These are phyloP conservation scores for Sternarchorhynchus goeldii DNA, from an alignment of 2,797 vertebrate genomes.

Conservation along the genomic window DNA sequence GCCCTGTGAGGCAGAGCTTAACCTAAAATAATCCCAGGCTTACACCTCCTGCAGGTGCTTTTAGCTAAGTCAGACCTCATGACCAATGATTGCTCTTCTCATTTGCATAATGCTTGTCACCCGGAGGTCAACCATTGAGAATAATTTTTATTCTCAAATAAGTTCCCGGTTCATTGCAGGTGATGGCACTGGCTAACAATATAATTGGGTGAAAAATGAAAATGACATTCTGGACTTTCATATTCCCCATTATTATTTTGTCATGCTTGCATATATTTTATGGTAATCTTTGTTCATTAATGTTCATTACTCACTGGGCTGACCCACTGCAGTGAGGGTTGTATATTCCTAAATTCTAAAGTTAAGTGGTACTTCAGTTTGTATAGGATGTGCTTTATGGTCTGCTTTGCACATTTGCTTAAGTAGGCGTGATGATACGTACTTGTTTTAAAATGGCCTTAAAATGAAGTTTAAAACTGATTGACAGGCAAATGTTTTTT, in stretches of 20 bases:
- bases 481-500: neutral
- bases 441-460: neutral
- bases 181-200: conserved; percentile 35
- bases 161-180: conserved; percentile 12
- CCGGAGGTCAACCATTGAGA: conserved; percentile 34
- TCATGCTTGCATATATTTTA: neutral
- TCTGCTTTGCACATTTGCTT: neutral
- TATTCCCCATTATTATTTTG: conserved; percentile 10
- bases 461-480: neutral
- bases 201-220: conserved; percentile 44
- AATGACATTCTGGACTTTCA: conserved; percentile 18
- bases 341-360: neutral
- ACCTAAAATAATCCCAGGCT: conserved; percentile 24
- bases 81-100: conserved; percentile 8
- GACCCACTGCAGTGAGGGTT: neutral
- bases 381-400: neutral
- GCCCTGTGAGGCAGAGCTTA: neutral
- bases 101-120: conserved; percentile 42
- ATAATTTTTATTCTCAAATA: conserved; percentile 5
- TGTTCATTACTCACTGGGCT: neutral
- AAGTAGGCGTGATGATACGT: neutral
- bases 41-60: conserved; percentile 13
- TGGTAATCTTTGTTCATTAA: neutral
- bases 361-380: neutral
- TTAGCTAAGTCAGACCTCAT: conserved; percentile 23